A percentile compares a stretch with the other conserved stretches of the same genome.
phyloP scores from a whole-genome alignment of 2,113 vertebrate species.

The Channa maculata region DNA sequence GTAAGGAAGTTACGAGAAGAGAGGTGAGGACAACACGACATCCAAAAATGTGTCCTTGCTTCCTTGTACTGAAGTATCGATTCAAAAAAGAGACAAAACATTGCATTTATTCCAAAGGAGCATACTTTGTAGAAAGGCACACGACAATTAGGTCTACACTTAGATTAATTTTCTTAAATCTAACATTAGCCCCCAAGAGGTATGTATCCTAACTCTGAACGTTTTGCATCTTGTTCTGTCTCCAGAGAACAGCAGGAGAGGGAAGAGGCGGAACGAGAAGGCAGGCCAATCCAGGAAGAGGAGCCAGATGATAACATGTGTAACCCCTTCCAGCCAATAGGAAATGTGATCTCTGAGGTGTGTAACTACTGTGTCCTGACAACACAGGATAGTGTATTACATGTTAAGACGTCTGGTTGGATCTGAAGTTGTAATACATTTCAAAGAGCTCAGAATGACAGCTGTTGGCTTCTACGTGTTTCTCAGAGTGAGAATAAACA shows the following conservation, averaged over 20 bases:
- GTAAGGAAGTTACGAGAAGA: conserved; percentile 90
- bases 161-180: background rate
- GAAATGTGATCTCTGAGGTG: conserved; percentile 88
- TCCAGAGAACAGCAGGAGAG: conserved; percentile 83
- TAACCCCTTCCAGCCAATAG: conserved; percentile 93
- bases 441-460: background rate
- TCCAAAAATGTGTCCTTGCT: background rate
- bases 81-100: no score
- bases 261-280: conserved; percentile 85
- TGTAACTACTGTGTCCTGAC: background rate
- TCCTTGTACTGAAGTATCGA: no score
- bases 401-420: background rate
- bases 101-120: no score
- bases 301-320: conserved; percentile 76
- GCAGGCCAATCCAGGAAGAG: conserved; percentile 75
- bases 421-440: background rate
- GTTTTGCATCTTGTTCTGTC: conserved; percentile 20
- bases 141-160: background rate
- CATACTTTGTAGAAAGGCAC: background rate
- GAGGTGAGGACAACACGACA: conserved; percentile 80
- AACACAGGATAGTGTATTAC: background rate
- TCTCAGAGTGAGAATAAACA: conserved; percentile 88
- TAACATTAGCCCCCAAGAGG: no score
- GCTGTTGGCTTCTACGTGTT: background rate
- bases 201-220: background rate